These are phyloP conservation scores for Deilephila elpenor DNA, from an alignment of 2,888 invertebrate species.

Conservation along the genomic window DNA sequence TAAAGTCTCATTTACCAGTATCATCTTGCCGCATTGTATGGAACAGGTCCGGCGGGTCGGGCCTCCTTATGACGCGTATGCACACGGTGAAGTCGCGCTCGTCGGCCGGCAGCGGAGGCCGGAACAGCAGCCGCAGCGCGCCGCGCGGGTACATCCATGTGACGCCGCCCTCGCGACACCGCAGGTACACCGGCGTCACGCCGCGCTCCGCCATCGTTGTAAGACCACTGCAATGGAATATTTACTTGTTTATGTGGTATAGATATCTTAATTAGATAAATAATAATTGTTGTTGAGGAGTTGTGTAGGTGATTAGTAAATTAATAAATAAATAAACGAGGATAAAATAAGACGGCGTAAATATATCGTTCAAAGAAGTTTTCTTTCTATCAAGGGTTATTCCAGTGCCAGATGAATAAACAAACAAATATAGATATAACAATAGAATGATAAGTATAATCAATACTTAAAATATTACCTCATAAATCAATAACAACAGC, in stretches of 20 bases:
- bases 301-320: no score
- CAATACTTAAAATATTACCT: no score
- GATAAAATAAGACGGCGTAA: no score
- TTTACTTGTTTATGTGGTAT: not conserved
- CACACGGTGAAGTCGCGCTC: conserved; percentile 89
- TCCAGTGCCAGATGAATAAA: no score
- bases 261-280: not conserved
- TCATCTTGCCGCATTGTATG: conserved; percentile 65
- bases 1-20: conserved; percentile 54
- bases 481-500: no score
- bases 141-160: conserved; percentile 91
- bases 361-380: no score
- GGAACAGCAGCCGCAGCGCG: conserved; percentile 88
- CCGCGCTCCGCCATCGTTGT: conserved; percentile 82
- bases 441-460: no score
- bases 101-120: conserved; percentile 84
- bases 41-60: conserved; percentile 86
- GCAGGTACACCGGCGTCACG: conserved; percentile 90
- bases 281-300: not conserved
- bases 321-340: no score
- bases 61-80: conserved; percentile 83
- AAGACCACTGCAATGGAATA: conserved; percentile 81
- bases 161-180: conserved; percentile 89
- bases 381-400: no score
- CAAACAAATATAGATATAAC: no score